Base-by-base conservation (phyloP, 2,888 invertebrate genomes). In the Volucella inflata region DNA sequence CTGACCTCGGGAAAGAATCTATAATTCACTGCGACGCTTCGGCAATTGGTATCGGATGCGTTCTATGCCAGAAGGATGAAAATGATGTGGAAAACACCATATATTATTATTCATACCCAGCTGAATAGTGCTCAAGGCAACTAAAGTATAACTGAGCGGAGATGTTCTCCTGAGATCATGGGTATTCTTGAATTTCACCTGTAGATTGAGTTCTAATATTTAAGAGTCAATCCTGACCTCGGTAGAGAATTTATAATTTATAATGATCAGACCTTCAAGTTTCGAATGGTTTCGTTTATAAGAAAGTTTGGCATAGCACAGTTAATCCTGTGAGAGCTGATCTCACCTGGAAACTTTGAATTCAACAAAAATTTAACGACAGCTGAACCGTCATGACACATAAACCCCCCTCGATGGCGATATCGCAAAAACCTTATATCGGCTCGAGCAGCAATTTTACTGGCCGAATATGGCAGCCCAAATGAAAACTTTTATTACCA, bases 101-200 rank as follows among this genome's bases (percentile, higher is more conserved):
- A 16, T n/a, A 21, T 11, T 59, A 44, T 14, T 42, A 51, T 10
- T 70, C 70, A 3, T 36, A 68, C n/a, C 1, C 51, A 78, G 42
- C 16, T 77, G 2, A 77, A 77, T 14, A 16, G 50, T 8, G 44
- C 64, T 8, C 70, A 77, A 38, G 38, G 70, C 2, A 77, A 62
- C 36, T 77, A 68, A 21, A 57, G 57, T 11, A 48, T 68, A 4
- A 76, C 77, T 14, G 77, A 60, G 60, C 16, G 44, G 4, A 62
- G 68, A 30, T 68, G 68, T 36, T 9, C 40, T 8, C 59, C 68
- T 2, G 60, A 21, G 4, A 44, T 60, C 4, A 16, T 44, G n/a
- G 44, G 46, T n/a, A 21, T 62, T n/a, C 8, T 14, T 4, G 44
- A 62, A 11, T 62, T 62, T n/a, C 10, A 44, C n/a, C 2, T 30